Evolutionary conservation across 2,797 vertebrate genomes (phyloP).

Genomic region (Danio tinwini): DNA sequence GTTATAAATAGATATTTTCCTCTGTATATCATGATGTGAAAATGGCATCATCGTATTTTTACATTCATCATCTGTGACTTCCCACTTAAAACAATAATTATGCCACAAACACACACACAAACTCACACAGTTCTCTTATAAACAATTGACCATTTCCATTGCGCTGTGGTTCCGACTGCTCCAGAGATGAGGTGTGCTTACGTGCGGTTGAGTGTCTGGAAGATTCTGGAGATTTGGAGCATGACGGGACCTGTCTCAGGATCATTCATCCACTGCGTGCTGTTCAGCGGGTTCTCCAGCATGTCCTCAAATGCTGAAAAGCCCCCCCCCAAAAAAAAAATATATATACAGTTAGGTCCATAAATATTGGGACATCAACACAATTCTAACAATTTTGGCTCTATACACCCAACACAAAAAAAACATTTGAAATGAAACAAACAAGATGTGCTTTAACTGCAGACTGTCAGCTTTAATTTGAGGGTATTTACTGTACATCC

Average conservation of each 20-base stretch:
- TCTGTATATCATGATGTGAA: constrained; percentile 61
- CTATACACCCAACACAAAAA: too few relatives aligned
- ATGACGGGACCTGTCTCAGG: constrained; percentile 97
- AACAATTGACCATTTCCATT: constrained; percentile 47
- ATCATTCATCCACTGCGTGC: constrained; percentile 99
- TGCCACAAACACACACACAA: constrained; percentile 60
- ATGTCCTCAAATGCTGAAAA: constrained; percentile 95
- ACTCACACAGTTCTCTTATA: constrained; percentile 46
- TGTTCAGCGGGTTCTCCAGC: constrained; percentile 98
- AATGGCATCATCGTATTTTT: constrained; percentile 62
- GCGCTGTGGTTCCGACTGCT: constrained; percentile 59
- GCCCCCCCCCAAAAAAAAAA: background rate
- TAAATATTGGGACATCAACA: too few relatives aligned
- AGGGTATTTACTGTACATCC: too few relatives aligned
- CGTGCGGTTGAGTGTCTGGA: constrained; percentile 98
- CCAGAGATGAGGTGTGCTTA: constrained; percentile 68
- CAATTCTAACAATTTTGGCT: too few relatives aligned
- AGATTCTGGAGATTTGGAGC: constrained; percentile 99
- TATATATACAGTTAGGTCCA: too few relatives aligned
- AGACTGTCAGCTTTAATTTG: too few relatives aligned
- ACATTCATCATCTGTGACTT: constrained; percentile 70
- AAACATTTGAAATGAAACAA: too few relatives aligned
- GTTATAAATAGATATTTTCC: constrained; percentile 80
- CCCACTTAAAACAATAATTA: constrained; percentile 66
- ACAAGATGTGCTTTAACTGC: too few relatives aligned